Evolutionary conservation across 2,797 vertebrate species (phyloP), one percentile per base, ranked within the genome.

Genomic region (Heteromormyrus szaboi): DNA sequence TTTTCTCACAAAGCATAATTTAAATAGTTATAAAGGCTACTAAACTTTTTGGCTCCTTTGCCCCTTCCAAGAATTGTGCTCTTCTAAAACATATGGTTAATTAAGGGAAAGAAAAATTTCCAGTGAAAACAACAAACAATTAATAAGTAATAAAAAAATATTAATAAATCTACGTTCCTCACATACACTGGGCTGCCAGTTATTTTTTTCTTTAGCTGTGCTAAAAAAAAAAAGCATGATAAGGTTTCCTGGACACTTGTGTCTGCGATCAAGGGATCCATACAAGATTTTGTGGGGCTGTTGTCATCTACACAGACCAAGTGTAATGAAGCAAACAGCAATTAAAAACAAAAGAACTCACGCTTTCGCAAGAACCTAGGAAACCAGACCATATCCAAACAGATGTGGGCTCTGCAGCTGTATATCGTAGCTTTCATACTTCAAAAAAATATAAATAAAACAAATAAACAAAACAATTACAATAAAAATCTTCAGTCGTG

Each of bases 341-440:
- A 76, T 33, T 1, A 41, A 76, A 76, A 41, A 19, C 11, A 19
- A 76, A 76, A 76, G 14, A 76, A 19, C 68, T 41, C 33, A 17
- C 2, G 68, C 68, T 41, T 41, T 19, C 33, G 14, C 12, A 76
- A 76, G 68, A 76, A 41, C 68, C 68, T 41, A 84, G 81, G 41
- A 84, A 84, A 84, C 81, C 81, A 84, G 81, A 84, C 44, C 81
- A 48, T 84, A 50, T 48, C 44, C 81, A 48, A 25, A 50, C 44
- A 46, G 37, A 84, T n/a, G 19, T 48, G 33, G 68, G 68, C 29
- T 17, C 33, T 7, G 68, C 33, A 41, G 33, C 33, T 41, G 14
- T 19, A 76, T 76, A 17, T 33, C 0, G 29, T 76, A 76, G 68
- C 33, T 76, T 76, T 76, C 29, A 14, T 41, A 76, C 33, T 37